A percentile compares a stretch with the other conserved stretches of the same genome.
Conservation (phyloP, 2,797 vertebrate genomes). For the Fundulus diaphanus region DNA sequence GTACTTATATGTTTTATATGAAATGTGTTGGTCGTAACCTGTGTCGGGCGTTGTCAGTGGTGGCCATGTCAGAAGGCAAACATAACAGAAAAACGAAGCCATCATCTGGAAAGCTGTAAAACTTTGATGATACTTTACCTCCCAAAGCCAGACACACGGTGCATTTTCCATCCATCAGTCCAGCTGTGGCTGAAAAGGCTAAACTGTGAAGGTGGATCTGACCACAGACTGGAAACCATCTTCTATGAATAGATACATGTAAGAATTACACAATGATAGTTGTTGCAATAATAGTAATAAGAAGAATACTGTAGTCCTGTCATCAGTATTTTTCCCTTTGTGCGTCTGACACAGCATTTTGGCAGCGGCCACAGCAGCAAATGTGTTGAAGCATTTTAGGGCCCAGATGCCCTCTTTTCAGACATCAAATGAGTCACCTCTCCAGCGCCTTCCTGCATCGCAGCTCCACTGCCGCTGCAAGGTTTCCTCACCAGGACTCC, state of each 20-base stretch:
- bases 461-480: slow-evolving; percentile 67
- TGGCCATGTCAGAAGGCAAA: slow-evolving; percentile 56
- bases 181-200: slow-evolving; percentile 3
- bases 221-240: neutral
- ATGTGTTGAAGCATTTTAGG: slow-evolving; percentile 78
- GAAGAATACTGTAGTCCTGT: neutral
- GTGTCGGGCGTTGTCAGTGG: slow-evolving; percentile 37
- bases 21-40: slow-evolving; percentile 52
- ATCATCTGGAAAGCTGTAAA: slow-evolving; percentile 71
- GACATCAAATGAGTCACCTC: slow-evolving; percentile 75
- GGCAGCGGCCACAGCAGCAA: slow-evolving; percentile 74
- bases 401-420: slow-evolving; percentile 72
- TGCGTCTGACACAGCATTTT: slow-evolving; percentile 37
- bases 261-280: neutral
- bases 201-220: slow-evolving; percentile 26
- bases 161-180: slow-evolving; percentile 30
- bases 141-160: slow-evolving; percentile 37
- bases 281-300: neutral
- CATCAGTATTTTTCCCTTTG: slow-evolving; percentile 32
- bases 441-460: slow-evolving; percentile 75
- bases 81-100: slow-evolving; percentile 57
- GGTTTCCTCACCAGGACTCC: slow-evolving; percentile 85
- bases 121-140: slow-evolving; percentile 59
- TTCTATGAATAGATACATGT: neutral
- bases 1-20: slow-evolving; percentile 52